Percentiles rank a stretch among this genome's conserved stretches.
These are phyloP conservation scores for Drosophila recens DNA, from an alignment of 2,888 invertebrate genomes.

Conservation along the genomic window DNA sequence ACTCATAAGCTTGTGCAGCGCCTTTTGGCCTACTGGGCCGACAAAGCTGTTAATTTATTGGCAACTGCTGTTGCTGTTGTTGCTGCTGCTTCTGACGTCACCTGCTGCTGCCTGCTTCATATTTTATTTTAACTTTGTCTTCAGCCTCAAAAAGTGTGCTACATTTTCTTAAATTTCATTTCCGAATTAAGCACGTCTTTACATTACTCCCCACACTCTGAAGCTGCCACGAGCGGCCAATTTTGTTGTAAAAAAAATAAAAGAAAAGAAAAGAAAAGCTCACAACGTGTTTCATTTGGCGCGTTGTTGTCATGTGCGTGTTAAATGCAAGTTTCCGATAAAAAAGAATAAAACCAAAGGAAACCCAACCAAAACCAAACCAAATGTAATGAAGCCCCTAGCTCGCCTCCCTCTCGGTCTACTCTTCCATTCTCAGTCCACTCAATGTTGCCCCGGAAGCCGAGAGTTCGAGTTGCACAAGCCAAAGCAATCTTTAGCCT, in stretches of 20 bases:
- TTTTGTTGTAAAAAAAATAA: constrained; percentile 19
- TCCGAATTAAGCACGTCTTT: constrained; percentile 71
- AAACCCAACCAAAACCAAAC: constrained; percentile 14
- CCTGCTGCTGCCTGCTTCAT: constrained; percentile 25
- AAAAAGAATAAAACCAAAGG: constrained; percentile 40
- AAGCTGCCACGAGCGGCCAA: constrained; percentile 27
- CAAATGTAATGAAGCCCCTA: constrained; percentile 1
- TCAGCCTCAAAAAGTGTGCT: constrained; percentile 22
- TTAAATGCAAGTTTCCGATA: constrained; percentile 70
- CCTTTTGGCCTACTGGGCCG: background rate
- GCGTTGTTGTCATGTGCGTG: constrained; percentile 71
- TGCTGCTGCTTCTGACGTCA: constrained; percentile 37
- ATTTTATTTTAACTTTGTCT: constrained; percentile 19
- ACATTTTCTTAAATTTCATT: constrained; percentile 71
- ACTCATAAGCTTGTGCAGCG: background rate
- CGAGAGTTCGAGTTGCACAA: background rate
- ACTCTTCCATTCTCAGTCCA: background rate
- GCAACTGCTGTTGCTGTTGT: constrained; percentile 28
- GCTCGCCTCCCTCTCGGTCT: background rate
- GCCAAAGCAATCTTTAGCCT: constrained; percentile 41
- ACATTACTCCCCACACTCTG: constrained; percentile 4
- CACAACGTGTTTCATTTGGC: constrained; percentile 24
- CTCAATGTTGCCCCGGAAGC: constrained; percentile 19
- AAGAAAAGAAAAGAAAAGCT: constrained; percentile 17
- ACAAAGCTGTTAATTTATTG: constrained; percentile 50